These are phyloP conservation scores for Triplophysa yarkandensis DNA, from an alignment of 2,797 vertebrate genomes.

Conservation along the genomic window DNA sequence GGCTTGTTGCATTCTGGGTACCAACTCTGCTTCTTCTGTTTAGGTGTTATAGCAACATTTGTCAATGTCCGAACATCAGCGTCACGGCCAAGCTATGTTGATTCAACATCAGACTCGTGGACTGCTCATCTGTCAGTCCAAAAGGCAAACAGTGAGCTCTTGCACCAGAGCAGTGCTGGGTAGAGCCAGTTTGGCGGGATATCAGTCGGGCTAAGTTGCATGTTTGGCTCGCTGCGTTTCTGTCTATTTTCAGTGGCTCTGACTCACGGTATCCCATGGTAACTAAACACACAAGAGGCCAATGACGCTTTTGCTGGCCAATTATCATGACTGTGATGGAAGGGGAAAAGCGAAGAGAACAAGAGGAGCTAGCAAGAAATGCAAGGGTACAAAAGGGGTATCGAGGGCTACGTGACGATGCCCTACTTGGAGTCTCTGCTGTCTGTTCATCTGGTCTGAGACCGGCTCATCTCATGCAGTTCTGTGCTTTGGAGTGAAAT, in stretches of 20 bases:
- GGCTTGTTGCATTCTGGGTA: not conserved
- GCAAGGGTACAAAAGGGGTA: conserved; percentile 13
- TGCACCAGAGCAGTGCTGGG: conserved; percentile 41
- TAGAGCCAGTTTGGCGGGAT: conserved; percentile 50
- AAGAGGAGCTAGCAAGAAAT: conserved; percentile 48
- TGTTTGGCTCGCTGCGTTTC: conserved; percentile 55
- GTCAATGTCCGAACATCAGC: conserved; percentile 27
- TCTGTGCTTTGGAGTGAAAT: conserved; percentile 55
- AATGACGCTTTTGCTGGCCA: conserved; percentile 51
- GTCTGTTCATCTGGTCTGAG: conserved; percentile 58
- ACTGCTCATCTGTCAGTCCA: conserved; percentile 47
- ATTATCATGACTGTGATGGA: conserved; percentile 48
- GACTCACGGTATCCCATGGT: conserved; percentile 63
- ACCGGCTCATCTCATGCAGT: conserved; percentile 56
- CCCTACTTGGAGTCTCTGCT: conserved; percentile 53
- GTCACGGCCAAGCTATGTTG: conserved; percentile 33
- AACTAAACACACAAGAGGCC: conserved; percentile 57
- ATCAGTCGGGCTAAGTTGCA: conserved; percentile 47
- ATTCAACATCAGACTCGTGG: conserved; percentile 43
- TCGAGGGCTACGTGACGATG: conserved; percentile 36
- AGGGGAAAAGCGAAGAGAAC: conserved; percentile 43
- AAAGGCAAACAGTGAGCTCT: conserved; percentile 49
- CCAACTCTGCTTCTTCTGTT: conserved; percentile 22
- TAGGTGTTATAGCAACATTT: conserved; percentile 29
- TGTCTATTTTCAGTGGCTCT: conserved; percentile 60